These are phyloP conservation scores for Nestor notabilis DNA, from an alignment of 2,113 vertebrate species.

Conservation along the genomic window DNA sequence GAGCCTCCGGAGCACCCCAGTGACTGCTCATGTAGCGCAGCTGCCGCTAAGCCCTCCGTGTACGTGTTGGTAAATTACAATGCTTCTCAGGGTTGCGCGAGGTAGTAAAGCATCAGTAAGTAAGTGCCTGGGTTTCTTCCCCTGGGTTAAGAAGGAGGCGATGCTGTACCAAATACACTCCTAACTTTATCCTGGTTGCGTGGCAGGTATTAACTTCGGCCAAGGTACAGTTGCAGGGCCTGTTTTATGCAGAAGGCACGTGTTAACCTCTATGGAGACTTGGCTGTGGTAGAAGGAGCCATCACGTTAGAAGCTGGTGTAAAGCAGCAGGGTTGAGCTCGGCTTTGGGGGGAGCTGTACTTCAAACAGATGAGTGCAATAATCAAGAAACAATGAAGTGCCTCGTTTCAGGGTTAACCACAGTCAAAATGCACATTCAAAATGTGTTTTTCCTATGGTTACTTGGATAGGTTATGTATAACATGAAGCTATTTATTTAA, in stretches of 20 bases:
- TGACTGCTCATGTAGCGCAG: neutral
- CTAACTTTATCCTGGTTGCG: neutral
- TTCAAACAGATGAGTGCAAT: neutral
- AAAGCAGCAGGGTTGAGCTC: neutral
- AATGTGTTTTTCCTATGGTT: neutral
- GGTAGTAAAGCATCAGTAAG: neutral
- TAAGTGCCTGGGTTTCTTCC: neutral
- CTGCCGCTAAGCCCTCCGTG: constrained; percentile 22
- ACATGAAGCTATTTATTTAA: neutral
- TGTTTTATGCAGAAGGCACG: neutral
- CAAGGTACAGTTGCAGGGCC: neutral
- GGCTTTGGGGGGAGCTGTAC: neutral
- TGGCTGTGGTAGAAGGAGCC: neutral
- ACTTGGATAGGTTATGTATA: neutral
- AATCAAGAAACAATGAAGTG: neutral
- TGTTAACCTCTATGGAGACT: neutral
- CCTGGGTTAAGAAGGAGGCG: neutral
- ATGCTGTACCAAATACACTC: neutral
- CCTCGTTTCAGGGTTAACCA: neutral
- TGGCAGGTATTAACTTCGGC: neutral
- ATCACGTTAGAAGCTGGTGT: fast-evolving
- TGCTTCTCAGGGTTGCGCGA: neutral
- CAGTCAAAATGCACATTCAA: neutral
- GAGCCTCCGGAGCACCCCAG: constrained; percentile 1
- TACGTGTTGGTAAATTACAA: neutral